Base-by-base conservation (phyloP, 2,888 invertebrate species). In the Elegia similella region DNA sequence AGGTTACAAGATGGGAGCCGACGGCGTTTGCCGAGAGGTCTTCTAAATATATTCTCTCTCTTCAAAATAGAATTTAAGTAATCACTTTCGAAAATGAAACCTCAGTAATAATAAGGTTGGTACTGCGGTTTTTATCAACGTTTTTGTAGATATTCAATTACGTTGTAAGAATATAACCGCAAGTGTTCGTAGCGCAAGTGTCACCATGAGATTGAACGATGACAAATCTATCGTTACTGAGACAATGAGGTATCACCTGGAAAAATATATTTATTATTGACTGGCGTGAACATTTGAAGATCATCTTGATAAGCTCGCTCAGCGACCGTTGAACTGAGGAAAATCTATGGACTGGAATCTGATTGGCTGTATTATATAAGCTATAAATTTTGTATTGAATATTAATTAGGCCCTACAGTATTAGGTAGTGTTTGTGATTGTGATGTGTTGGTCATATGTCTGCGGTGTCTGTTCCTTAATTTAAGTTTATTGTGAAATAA, bases 21-120 rank as follows among this genome's bases (percentile, higher is more conserved):
- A 69, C 30, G 65, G 71, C 48, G 56, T 63, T 7, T 71, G 71
- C 32, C 16, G 50, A 50, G 50, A 50, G 17, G 16, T 17, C 1
- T 8, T 50, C 6, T 50, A 34, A 50, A 10, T 32, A 7, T 32
- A 7, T 13, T 2, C 0, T 2, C 10, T 7, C 32, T 48, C 13
- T 48, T 7, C 32, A 32, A 15, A 48, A 8, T 16, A 48, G 13
- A 16, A 8, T 46, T 46, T 46, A 46, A 12, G 12, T n/a, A 15
- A 7, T 15, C 23, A 3, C 6, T 47, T 47, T 30, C 32, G 23
- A 16, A 15, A 48, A 48, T 50, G 34, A 17, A 16, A 13, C 10
- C 16, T 34, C 7, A 10, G 32, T 34, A 16, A 34, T 3, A 46
- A 23, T n/a, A n/a, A n/a, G n/a, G n/a, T n/a, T n/a, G n/a, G n/a